Percentiles rank a stretch among this genome's conserved stretches.
Conservation (phyloP, 2,113 vertebrate genomes). For the Mesocricetus auratus region DNA sequence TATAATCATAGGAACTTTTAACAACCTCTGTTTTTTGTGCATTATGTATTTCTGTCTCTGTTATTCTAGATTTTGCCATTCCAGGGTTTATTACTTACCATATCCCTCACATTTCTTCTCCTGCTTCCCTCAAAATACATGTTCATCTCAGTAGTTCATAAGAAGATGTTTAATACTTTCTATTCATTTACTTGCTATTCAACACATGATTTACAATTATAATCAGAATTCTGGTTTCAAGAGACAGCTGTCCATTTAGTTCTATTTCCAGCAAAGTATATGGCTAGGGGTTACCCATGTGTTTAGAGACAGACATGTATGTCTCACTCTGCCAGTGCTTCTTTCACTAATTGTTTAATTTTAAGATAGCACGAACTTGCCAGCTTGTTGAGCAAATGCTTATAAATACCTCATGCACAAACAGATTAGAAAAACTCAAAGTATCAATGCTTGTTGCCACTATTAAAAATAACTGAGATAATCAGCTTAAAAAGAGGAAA, state of each 20-base stretch:
- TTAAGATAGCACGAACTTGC: background rate
- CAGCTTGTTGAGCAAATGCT: background rate
- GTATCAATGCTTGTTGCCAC: background rate
- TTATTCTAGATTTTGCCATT: slow-evolving; percentile 12
- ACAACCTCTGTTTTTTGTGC: slow-evolving; percentile 12
- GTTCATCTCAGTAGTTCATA: background rate
- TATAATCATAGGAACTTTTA: slow-evolving; percentile 62
- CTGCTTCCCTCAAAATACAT: background rate
- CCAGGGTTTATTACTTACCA: background rate
- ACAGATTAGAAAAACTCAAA: background rate
- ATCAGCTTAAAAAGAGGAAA: background rate
- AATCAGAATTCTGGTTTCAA: background rate
- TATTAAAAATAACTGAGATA: background rate
- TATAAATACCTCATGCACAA: background rate
- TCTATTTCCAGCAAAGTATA: background rate
- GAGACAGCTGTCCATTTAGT: background rate
- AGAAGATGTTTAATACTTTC: background rate
- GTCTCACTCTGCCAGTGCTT: background rate
- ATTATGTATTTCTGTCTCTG: slow-evolving; percentile 47
- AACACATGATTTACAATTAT: background rate
- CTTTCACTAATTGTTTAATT: background rate
- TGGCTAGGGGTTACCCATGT: background rate
- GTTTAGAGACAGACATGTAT: background rate
- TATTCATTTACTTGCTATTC: background rate
- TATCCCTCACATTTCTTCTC: background rate